Base-by-base conservation (phyloP, 2,888 invertebrate genomes). In the Eupithecia vulgata region DNA sequence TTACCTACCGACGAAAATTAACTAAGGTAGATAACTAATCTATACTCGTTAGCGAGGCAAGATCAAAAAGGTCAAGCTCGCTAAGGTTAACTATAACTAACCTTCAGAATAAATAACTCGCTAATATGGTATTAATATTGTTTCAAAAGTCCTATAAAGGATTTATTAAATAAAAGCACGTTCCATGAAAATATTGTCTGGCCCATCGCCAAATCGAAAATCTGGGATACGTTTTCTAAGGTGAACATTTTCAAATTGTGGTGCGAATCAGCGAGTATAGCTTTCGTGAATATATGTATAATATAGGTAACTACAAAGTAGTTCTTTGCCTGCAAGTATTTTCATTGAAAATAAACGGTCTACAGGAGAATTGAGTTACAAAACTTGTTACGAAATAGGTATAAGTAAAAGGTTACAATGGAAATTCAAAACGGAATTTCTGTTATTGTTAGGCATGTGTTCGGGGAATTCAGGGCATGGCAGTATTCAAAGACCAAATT, bases 191-290 rank as follows among this genome's bases (percentile, higher is more conserved):
- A 76, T 73, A 73, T 68, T 73, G 69, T 45, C 67, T 78, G 75
- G 75, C 73, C 65, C 35, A 67, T 64, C 59, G 76, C 74, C 78
- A 79, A 76, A 74, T 78, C 73, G 69, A 76, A 77, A 76, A 70
- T 69, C 71, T 73, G 25, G 70, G 42, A 66, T 37, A 62, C 62
- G 35, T 64, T 21, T 62, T 62, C 37, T 71, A 71, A 74, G 75
- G 68, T 71, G 52, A 67, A 74, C 66, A 74, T 74, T 70, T 70
- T 67, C 64, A 67, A 70, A 70, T 75, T 72, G 70, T 70, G 40
- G 64, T 70, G 67, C 52, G 30, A 68, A 73, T 61, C 34, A 61
- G 62, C 37, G 37, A n/a, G 62, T 17, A n/a, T 68, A 71, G 48
- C 35, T 52, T 71, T 48, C 57, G 48, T n/a, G 67, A 45, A 66